Evolutionary conservation across 2,113 vertebrate species (phyloP).

Genomic region (Muntiacus reevesi): DNA sequence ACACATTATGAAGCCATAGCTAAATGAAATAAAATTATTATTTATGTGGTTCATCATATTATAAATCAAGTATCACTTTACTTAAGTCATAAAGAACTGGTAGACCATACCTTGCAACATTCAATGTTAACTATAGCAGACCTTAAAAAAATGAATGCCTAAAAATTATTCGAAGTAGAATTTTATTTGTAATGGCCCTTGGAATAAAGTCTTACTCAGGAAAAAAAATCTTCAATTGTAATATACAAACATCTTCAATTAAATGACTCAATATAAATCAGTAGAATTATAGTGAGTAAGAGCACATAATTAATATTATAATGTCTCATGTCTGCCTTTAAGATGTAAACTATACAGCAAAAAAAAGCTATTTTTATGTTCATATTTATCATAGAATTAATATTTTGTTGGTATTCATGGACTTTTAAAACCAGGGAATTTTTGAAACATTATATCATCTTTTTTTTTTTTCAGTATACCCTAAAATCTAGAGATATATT

Average conservation of each 20-base stretch:
- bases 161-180: slow-evolving; percentile 20
- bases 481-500: not conserved
- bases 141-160: not conserved
- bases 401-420: not conserved
- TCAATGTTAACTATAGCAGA: not conserved
- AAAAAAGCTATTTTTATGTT: not conserved
- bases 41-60: not conserved
- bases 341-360: not conserved
- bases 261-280: not conserved
- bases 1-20: not conserved
- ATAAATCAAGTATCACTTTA: slow-evolving; percentile 24
- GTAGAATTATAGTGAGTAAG: not conserved
- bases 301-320: not conserved
- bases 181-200: not conserved
- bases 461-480: not conserved
- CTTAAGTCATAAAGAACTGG: not conserved
- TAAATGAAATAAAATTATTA: slow-evolving; percentile 25
- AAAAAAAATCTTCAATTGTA: not conserved
- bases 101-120: not conserved
- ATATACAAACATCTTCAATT: not conserved
- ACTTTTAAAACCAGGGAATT: slow-evolving; percentile 5
- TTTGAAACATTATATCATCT: not conserved
- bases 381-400: not conserved
- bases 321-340: not conserved
- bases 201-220: not conserved